Percentiles rank a stretch among this genome's conserved stretches.
phyloP scores from a whole-genome alignment of 2,797 vertebrate genomes.

The Phalanger gymnotis region DNA sequence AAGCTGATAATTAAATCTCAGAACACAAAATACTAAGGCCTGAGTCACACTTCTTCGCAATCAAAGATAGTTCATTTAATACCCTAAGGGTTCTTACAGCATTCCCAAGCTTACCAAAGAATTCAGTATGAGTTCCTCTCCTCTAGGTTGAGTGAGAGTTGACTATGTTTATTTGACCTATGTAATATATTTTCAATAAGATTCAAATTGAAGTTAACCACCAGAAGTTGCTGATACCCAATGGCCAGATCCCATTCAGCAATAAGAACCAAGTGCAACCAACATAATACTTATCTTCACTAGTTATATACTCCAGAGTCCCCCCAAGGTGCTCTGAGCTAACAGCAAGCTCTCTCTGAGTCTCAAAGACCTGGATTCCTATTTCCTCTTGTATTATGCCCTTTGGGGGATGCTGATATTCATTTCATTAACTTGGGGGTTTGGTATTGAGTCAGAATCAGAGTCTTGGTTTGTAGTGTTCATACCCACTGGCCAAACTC shows the following conservation, averaged over 20 bases:
- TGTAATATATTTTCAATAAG: neutral
- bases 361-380: neutral
- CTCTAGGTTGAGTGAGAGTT: conserved; percentile 48
- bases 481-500: neutral
- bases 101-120: neutral
- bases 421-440: neutral
- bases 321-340: neutral
- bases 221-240: neutral
- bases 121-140: conserved; percentile 43
- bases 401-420: neutral
- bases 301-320: neutral
- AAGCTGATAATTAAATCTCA: neutral
- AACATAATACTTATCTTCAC: neutral
- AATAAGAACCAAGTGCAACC: neutral
- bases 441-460: neutral
- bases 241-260: neutral
- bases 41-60: neutral
- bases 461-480: neutral
- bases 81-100: neutral
- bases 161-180: conserved; percentile 29
- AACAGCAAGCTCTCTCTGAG: neutral
- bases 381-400: neutral
- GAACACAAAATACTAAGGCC: neutral
- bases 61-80: neutral
- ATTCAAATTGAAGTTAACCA: neutral